Base-by-base conservation (phyloP, 2,797 vertebrate genomes). In the Pseudotriccus pelzelni region DNA sequence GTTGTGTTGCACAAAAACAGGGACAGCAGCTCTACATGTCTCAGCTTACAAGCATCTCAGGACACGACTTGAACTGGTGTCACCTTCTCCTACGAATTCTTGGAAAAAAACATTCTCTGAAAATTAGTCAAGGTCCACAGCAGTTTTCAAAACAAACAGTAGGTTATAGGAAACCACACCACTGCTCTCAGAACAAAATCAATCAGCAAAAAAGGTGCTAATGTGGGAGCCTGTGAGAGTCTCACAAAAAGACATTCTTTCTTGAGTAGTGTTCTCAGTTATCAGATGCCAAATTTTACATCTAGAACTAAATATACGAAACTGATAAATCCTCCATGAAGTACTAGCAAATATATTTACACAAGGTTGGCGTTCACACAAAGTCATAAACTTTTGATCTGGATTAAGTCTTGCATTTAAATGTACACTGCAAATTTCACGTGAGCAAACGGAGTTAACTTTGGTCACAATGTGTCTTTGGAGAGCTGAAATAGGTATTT, bases 41-140 rank as follows among this genome's bases (percentile, higher is more conserved):
- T 97, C 96, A 50, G 85, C 49, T 97, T 97, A 96, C 95, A 89
- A 50, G 93, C 93, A 90, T 83, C 91, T 96, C 89, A 55, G 66
- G 81, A 91, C 90, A 93, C 1, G 0, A 93, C 74, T 70, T 94
- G 67, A 97, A 97, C 96, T 46, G 91, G 87, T 4, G 0, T 80
- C 74, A 76, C 82, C 85, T 92, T 89, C 91, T 95, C 80, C 94
- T 94, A 81, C 0, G 1, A 96, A 95, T 92, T 96, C 76, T 75
- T 97, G 75, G 92, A 94, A 95, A 95, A 87, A 82, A 89, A 30
- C 20, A 47, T 94, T 94, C 80, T 92, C 92, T 93, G 84, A 94
- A 97, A 89, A 85, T 93, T 90, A 96, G 89, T 56, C 66, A 90
- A 85, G 80, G 78, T 89, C 60, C 83, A 91, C 37, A 32, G 41